Conservation (phyloP, 2,797 vertebrate genomes). For the Epinephelus coioides region DNA sequence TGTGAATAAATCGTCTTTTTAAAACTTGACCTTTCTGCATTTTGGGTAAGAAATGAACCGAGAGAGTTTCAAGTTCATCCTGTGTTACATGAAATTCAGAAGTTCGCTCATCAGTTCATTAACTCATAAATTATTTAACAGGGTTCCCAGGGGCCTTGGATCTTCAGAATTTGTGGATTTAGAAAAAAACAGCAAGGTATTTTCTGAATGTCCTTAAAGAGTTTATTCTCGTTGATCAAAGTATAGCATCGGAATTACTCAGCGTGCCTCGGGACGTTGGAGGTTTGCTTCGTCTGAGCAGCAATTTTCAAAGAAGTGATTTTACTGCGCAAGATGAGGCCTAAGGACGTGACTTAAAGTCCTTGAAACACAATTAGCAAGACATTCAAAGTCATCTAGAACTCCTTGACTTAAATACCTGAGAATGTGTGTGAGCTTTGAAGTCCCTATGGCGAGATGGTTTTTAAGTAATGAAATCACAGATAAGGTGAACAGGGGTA, state of each 20-base stretch:
- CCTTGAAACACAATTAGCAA: not conserved
- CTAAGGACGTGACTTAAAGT: not conserved
- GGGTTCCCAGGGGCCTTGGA: not conserved
- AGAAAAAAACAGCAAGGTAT: not conserved
- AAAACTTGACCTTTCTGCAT: not conserved
- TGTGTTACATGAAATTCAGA: not conserved
- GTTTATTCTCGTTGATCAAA: conserved; percentile 4
- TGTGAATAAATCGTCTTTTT: not conserved
- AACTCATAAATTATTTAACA: conserved; percentile 5
- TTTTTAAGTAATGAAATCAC: conserved; percentile 14
- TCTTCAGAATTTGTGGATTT: not conserved
- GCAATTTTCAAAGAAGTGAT: conserved; percentile 1
- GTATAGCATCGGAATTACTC: not conserved
- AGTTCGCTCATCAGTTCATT: not conserved
- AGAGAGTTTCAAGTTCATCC: not conserved
- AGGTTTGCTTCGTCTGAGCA: conserved; percentile 10
- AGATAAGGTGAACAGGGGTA: not conserved
- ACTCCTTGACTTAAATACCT: conserved; percentile 1
- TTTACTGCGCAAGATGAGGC: not conserved
- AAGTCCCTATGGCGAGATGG: not conserved
- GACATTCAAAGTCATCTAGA: conserved; percentile 7
- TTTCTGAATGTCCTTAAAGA: not conserved
- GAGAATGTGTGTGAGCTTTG: not conserved
- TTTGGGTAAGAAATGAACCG: not conserved
- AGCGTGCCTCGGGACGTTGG: not conserved